Evolutionary conservation across 2,888 invertebrate species (phyloP), one percentile per base, ranked within the genome.

Genomic region (Villa cingulata): DNA sequence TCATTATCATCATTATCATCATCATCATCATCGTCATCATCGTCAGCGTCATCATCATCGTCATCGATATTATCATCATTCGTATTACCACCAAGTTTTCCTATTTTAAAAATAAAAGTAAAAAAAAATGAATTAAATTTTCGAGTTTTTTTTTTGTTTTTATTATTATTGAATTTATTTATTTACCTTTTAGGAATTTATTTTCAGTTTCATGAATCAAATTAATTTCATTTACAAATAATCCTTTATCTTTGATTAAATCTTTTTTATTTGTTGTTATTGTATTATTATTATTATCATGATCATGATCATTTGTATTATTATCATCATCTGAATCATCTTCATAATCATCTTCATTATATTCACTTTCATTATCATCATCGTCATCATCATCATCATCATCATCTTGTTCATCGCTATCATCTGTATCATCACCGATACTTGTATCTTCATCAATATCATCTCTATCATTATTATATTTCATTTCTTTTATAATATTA

Each of bases 361-460:
- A 42, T 20, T 39, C 43, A 12, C 20, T 29, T 15, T 45, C 48
- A 37, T 34, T 17, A 7, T 50, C 48, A 39, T 52, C 36, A 18
- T 56, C 54, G 9, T 52, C 51, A 9, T 55, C 39, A 37, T 46
- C 19, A 55, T 54, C 50, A n/a, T 54, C 53, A 10, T 58, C 57
- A 16, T 62, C 36, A 17, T 56, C 54, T 12, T 51, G 51, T 10
- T 55, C 40, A 37, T 46, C 20, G 55, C 55, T 51, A n/a, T 54
- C 53, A 10, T 58, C 57, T n/a, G 62, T 57, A 7, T 59, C 57
- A 17, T 58, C 57, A 18, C 59, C 57, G 17, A 59, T 56, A 14
- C 70, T 70, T 34, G 68, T 66, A 0, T 66, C 68, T 7, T 68
- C 69, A 3, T 66, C 63, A 18, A 66, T 61, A 37, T 63, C 61